These are phyloP conservation scores for Scartelaos histophorus DNA, from an alignment of 2,113 vertebrate species.

Conservation along the genomic window DNA sequence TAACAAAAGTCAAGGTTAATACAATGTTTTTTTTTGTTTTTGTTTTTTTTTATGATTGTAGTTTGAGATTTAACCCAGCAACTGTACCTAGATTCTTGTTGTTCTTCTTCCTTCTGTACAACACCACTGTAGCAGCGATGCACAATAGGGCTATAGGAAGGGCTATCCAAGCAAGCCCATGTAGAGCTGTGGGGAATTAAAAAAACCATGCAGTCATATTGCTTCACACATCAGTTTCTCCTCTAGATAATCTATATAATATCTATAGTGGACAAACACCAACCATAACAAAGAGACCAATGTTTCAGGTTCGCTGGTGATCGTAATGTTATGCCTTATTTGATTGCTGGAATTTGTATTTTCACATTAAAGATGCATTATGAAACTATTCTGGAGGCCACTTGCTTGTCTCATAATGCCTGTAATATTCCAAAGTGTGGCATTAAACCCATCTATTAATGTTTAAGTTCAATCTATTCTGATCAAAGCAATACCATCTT, in stretches of 20 bases:
- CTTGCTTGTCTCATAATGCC: background rate
- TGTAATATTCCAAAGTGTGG: background rate
- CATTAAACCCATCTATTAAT: background rate
- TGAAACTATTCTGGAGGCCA: background rate
- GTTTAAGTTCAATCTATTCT: too few species aligned
- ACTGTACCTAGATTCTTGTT: constrained; percentile 33
- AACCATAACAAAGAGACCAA: too few species aligned
- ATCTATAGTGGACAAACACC: too few species aligned
- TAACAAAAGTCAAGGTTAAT: background rate
- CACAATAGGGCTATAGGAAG: constrained; percentile 33
- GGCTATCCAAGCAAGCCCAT: constrained; percentile 20
- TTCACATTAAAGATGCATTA: too few species aligned
- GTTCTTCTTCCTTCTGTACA: constrained; percentile 37
- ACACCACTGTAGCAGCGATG: constrained; percentile 11
- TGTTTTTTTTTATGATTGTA: too few species aligned
- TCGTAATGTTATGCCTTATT: too few species aligned
- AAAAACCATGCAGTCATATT: background rate
- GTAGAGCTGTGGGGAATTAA: constrained; percentile 27
- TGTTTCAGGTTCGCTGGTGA: too few species aligned
- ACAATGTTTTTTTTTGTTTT: background rate
- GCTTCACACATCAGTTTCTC: background rate
- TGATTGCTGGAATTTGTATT: too few species aligned
- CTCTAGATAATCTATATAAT: too few species aligned
- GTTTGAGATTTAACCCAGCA: background rate
- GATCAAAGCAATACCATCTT: too few species aligned